Conservation (phyloP, 2,797 vertebrate species). For the Myotis planiceps region DNA sequence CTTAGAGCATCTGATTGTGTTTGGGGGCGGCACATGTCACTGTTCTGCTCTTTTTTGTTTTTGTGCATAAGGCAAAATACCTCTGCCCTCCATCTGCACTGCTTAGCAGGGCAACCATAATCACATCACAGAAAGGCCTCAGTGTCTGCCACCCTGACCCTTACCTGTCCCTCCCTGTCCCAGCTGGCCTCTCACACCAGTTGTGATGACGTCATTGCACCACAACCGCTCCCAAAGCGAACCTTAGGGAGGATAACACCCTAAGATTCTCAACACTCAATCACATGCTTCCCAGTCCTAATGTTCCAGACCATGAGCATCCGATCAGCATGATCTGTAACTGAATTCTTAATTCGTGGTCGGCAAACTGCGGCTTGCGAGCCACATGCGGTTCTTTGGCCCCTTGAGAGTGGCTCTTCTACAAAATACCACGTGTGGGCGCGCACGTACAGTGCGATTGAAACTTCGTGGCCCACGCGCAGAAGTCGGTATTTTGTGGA, state of each 20-base stretch:
- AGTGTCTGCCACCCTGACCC: background rate
- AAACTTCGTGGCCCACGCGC: too few species aligned
- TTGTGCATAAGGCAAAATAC: background rate
- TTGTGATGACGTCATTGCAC: background rate
- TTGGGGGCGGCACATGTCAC: background rate
- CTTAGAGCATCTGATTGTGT: background rate
- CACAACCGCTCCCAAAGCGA: background rate
- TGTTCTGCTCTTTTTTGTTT: background rate
- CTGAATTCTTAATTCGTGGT: conserved; percentile 33
- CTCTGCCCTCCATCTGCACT: background rate
- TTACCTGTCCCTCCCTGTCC: background rate
- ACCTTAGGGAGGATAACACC: background rate
- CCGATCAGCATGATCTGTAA: conserved; percentile 41
- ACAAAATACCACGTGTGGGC: too few species aligned
- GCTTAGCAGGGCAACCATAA: background rate
- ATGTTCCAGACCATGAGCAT: background rate
- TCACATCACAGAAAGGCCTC: background rate
- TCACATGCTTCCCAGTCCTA: background rate
- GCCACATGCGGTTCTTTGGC: too few species aligned
- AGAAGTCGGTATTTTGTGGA: too few species aligned
- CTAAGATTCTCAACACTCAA: conserved; percentile 21
- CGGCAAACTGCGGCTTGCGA: too few species aligned
- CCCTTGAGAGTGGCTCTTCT: too few species aligned
- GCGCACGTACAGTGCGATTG: too few species aligned
- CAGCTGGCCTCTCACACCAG: background rate